Percentiles rank a stretch among this genome's conserved stretches.
These are phyloP conservation scores for Indicator maculatus DNA, from an alignment of 2,113 vertebrate genomes.

Conservation along the genomic window DNA sequence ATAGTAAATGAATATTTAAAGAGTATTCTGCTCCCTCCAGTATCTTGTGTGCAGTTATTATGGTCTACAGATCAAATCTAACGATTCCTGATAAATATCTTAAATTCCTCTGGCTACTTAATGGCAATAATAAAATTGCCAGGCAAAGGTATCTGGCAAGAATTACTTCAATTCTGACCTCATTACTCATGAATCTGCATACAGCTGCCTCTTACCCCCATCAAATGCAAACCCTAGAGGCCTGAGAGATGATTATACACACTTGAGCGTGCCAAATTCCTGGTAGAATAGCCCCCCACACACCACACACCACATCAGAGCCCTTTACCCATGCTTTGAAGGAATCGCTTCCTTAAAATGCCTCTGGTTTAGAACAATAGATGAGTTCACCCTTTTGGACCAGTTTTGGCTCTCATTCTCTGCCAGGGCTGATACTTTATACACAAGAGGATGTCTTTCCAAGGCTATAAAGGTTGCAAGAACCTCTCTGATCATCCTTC, in stretches of 20 bases:
- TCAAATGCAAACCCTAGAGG: constrained; percentile 44
- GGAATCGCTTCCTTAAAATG: constrained; percentile 27
- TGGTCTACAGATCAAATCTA: neutral
- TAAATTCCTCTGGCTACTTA: neutral
- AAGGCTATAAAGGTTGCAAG: neutral
- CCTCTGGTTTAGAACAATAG: constrained; percentile 32
- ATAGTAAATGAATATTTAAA: neutral
- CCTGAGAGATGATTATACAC: neutral
- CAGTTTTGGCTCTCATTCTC: neutral
- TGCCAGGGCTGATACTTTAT: neutral
- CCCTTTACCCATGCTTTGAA: neutral
- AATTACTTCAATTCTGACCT: constrained; percentile 9
- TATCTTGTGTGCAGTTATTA: neutral
- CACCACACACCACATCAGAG: neutral
- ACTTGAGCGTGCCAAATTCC: constrained; percentile 4
- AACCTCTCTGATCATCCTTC: neutral
- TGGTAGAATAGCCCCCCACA: neutral
- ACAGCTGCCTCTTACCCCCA: constrained; percentile 31
- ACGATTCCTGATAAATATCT: constrained; percentile 9
- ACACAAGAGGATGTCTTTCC: neutral
- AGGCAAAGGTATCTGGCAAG: constrained; percentile 35
- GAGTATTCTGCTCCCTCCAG: neutral
- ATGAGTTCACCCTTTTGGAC: neutral
- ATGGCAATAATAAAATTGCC: constrained; percentile 12
- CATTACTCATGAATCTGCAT: constrained; percentile 23